Evolutionary conservation across 2,888 invertebrate species (phyloP).

Genomic region (Drosophila mimica): DNA sequence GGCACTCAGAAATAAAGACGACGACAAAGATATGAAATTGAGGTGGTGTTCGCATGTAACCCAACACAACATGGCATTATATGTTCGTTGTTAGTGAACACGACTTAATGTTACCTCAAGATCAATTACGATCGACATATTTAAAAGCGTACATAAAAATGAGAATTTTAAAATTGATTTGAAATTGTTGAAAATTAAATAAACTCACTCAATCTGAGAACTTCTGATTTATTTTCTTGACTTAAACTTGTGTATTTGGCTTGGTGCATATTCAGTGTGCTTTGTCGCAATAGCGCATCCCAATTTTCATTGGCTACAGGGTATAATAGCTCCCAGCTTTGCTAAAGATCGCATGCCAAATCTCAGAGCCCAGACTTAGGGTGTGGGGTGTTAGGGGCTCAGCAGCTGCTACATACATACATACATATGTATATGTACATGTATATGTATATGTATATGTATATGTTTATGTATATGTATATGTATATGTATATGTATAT

Average conservation of each 20-base stretch:
- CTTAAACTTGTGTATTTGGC: background rate
- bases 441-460: background rate
- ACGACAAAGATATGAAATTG: constrained; percentile 25
- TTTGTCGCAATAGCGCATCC: background rate
- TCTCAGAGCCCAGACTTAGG: background rate
- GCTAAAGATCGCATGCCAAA: constrained; percentile 45
- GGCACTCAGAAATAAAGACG: constrained; percentile 32
- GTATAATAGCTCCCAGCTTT: constrained; percentile 18
- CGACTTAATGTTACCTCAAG: constrained; percentile 11
- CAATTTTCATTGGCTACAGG: constrained; percentile 13
- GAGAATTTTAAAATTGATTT: background rate
- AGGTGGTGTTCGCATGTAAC: constrained; percentile 29
- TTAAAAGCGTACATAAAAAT: background rate
- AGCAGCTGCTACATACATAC: background rate
- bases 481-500: background rate
- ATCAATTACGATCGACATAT: background rate
- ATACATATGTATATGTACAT: background rate
- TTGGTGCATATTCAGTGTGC: background rate
- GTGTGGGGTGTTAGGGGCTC: background rate
- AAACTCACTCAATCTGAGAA: background rate
- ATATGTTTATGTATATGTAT: background rate
- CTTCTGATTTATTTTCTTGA: background rate
- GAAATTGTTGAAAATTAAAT: background rate
- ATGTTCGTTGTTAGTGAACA: background rate
- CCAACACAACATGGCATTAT: constrained; percentile 4